These are phyloP conservation scores for Ladona fulva DNA, from an alignment of 1,140 invertebrate genomes.

Conservation along the genomic window DNA sequence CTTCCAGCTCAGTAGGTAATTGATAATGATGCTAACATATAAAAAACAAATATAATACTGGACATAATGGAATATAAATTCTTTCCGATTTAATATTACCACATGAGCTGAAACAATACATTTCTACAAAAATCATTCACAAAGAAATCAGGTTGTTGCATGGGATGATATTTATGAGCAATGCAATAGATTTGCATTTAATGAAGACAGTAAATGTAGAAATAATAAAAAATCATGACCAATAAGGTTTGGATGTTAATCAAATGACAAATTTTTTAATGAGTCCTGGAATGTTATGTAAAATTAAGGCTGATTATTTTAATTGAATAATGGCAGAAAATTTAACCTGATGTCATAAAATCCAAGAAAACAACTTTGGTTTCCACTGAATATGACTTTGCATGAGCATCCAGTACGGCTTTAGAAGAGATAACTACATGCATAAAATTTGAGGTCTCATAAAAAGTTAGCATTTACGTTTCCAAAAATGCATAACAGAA, in stretches of 20 bases:
- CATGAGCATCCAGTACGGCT: not conserved
- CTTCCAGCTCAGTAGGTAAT: not conserved
- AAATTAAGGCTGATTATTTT: too few relatives aligned
- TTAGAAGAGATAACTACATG: not conserved
- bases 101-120: not conserved
- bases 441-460: not conserved
- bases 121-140: not conserved
- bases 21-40: not conserved
- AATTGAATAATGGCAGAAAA: too few relatives aligned
- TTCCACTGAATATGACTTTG: not conserved
- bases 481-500: not conserved
- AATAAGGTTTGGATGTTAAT: too few relatives aligned
- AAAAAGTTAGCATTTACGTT: not conserved
- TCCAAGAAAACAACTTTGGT: not conserved
- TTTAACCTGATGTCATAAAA: not conserved
- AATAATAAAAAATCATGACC: too few relatives aligned
- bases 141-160: not conserved
- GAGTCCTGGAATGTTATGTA: too few relatives aligned
- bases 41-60: not conserved
- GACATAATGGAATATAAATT: too few relatives aligned
- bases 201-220: too few relatives aligned
- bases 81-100: not conserved
- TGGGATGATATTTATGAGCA: not conserved
- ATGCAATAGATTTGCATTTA: not conserved
- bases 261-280: too few relatives aligned